phyloP scores from a whole-genome alignment of 2,888 invertebrate genomes.

The Erebia aethiops region DNA sequence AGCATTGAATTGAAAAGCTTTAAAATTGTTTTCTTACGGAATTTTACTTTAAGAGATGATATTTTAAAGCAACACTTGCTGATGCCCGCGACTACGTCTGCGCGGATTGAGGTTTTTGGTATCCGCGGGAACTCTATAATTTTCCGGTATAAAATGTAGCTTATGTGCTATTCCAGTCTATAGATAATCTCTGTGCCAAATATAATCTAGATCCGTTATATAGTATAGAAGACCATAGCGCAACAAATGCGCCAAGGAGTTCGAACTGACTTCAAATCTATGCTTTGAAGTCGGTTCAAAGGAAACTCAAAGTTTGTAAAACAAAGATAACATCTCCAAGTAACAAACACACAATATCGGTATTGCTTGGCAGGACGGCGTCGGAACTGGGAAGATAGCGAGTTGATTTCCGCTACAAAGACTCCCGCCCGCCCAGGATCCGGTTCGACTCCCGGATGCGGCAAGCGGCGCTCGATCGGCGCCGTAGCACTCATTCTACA shows the following conservation, averaged over 20 bases:
- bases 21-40: background rate
- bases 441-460: slow-evolving; percentile 26
- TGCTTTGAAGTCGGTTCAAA: no score
- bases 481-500: background rate
- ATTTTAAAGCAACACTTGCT: no score
- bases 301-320: background rate
- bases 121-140: no score
- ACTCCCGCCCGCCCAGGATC: slow-evolving; percentile 5
- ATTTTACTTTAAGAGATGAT: background rate
- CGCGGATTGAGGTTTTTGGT: no score
- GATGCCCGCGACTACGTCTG: no score
- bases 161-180: no score
- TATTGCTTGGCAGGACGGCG: slow-evolving; percentile 1
- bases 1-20: background rate
- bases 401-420: slow-evolving; percentile 24
- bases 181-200: no score
- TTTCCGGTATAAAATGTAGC: no score
- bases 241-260: no score
- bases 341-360: slow-evolving; percentile 15
- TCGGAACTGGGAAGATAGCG: slow-evolving; percentile 22
- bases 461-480: slow-evolving; percentile 12
- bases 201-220: no score
- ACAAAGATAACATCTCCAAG: background rate
- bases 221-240: no score
- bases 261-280: no score